Base-by-base conservation (phyloP, 2,888 invertebrate species). In the Heteropelma amictum region DNA sequence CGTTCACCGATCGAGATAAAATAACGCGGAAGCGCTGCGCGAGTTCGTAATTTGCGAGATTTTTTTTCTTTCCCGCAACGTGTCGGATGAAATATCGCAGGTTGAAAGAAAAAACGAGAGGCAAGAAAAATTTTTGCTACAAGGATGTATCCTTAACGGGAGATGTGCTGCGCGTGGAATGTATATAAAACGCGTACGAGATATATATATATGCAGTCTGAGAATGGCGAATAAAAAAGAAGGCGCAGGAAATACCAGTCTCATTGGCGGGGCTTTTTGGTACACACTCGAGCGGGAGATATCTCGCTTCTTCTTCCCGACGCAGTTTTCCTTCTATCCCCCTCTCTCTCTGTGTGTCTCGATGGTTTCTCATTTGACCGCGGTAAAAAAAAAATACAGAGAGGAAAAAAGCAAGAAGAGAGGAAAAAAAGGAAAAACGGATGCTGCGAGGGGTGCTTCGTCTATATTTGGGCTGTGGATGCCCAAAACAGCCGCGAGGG, bases 391-490 rank as follows among this genome's bases (percentile, higher is more conserved):
- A 26, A 19, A 63, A 49, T 23, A 40, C 21, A 45, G 61, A 54
- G 26, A 38, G n/a, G 21, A 65, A 58, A 47, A 35, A 30, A 21
- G 2, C 17, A 26, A 38, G 45, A 38, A 26, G 40, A 45, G 54
- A 38, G 28, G 30, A 33, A 35, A 33, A 42, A 30, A 12, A 19
- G 19, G 38, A 49, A 64, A 30, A 28, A 49, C 17, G 54, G 30
- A 38, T 38, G 47, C 28, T 26, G 35, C 61, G 54, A n/a, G 54
- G 21, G 64, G 64, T 70, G 38, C 42, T 33, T 75, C 75, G 51
- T 71, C 75, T 75, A 75, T 75, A 75, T 75, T 75, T 75, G 75
- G 75, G 61, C 49, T 61, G 40, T 61, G 42, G 67, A 67, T 75
- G 75, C 63, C 61, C 71, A 67, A 71, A 67, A 63, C 61, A 47